A percentile compares a stretch with the other conserved stretches of the same genome.
These are phyloP conservation scores for Neelides sp. DNA, from an alignment of 1,140 invertebrate species.

Conservation along the genomic window DNA sequence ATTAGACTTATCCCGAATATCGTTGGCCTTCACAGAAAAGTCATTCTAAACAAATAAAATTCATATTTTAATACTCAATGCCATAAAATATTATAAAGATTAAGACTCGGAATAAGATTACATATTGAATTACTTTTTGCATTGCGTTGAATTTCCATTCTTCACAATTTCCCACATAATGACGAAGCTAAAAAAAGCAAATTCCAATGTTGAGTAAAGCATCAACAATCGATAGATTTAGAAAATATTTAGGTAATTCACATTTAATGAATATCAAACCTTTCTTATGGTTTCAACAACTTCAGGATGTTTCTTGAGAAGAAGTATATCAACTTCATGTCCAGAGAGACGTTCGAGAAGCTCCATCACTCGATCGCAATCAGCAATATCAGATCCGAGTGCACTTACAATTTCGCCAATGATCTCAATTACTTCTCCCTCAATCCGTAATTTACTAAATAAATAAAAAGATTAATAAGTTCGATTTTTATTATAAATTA, in stretches of 20 bases:
- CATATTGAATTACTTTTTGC: constrained; percentile 33
- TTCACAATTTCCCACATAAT: constrained; percentile 58
- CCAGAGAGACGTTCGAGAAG: constrained; percentile 30
- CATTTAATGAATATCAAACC: constrained; percentile 33
- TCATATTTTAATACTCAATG: background rate
- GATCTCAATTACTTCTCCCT: constrained; percentile 55
- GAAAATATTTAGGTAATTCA: constrained; percentile 4
- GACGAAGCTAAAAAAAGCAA: constrained; percentile 39
- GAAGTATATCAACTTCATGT: constrained; percentile 53
- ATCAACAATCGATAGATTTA: background rate
- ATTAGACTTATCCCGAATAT: constrained; percentile 19
- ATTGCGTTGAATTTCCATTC: constrained; percentile 54
- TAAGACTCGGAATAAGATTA: background rate
- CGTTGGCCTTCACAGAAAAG: constrained; percentile 18
- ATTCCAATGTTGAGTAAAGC: constrained; percentile 1
- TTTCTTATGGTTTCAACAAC: constrained; percentile 54
- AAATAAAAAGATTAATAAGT: constrained; percentile 27
- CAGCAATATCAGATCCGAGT: constrained; percentile 48
- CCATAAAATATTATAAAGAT: background rate
- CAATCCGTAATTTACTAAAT: constrained; percentile 48
- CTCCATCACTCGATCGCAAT: constrained; percentile 41
- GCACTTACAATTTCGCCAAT: constrained; percentile 59
- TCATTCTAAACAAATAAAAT: constrained; percentile 9
- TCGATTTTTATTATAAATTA: too few species aligned
- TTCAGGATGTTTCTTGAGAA: constrained; percentile 73